A percentile compares a stretch with the other conserved stretches of the same genome.
These are phyloP conservation scores for Entomyzon cyanotis DNA, from an alignment of 2,113 vertebrate species.

Conservation along the genomic window DNA sequence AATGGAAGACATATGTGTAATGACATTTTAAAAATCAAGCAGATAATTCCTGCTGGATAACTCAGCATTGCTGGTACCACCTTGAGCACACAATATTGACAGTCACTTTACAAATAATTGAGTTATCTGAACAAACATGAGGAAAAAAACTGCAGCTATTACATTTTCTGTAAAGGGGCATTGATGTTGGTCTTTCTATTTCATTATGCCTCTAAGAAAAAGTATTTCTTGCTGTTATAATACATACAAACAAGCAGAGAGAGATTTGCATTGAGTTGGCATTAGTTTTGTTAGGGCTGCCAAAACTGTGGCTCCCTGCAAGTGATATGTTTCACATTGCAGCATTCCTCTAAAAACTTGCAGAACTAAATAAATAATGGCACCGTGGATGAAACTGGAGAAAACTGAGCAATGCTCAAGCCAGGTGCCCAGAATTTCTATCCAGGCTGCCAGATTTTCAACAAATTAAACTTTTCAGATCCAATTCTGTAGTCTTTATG, in stretches of 20 bases:
- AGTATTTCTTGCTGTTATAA: conserved; percentile 32
- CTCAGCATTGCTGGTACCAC: background rate
- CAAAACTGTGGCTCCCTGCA: conserved; percentile 44
- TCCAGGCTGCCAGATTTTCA: conserved; percentile 15
- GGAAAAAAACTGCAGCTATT: background rate
- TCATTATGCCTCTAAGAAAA: background rate
- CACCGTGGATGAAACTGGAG: conserved; percentile 5
- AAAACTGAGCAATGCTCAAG: conserved; percentile 8
- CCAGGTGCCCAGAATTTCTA: conserved; percentile 46
- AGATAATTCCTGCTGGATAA: background rate
- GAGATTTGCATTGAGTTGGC: conserved; percentile 53
- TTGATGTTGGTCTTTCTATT: background rate
- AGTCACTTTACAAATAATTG: background rate
- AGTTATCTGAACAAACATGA: background rate
- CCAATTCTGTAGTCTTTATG: conserved; percentile 28
- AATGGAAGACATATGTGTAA: background rate
- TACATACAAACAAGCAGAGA: conserved; percentile 37
- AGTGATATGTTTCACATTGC: conserved; percentile 55
- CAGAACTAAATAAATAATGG: conserved; percentile 62
- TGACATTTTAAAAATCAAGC: background rate
- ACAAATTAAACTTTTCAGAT: conserved; percentile 44
- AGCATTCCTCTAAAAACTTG: conserved; percentile 44
- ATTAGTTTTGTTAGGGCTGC: conserved; percentile 41
- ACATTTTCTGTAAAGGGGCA: background rate
- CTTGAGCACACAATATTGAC: background rate